phyloP scores from a whole-genome alignment of 2,888 invertebrate species.

The Melanchra persicariae region DNA sequence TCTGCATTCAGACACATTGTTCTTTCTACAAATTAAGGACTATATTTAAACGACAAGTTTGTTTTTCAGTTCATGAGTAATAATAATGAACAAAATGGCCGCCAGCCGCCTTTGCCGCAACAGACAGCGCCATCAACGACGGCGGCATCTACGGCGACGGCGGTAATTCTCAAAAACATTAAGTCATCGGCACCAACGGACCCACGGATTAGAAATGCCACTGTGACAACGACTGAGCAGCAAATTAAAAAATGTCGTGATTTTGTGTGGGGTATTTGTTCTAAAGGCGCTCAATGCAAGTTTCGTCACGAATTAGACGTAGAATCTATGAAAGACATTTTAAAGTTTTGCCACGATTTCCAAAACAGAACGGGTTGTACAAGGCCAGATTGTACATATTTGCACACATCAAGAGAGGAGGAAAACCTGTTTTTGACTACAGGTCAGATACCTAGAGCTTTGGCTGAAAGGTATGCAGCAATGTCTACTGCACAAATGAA shows the following conservation, averaged over 20 bases:
- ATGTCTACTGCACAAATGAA: constrained; percentile 65
- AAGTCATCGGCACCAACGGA: constrained; percentile 64
- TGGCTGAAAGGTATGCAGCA: constrained; percentile 78
- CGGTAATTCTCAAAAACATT: constrained; percentile 11
- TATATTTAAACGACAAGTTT: constrained; percentile 11
- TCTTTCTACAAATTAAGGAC: background rate
- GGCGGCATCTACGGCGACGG: constrained; percentile 22
- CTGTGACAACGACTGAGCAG: constrained; percentile 52
- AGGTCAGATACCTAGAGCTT: constrained; percentile 78
- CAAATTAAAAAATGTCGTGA: constrained; percentile 76
- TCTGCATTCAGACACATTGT: background rate
- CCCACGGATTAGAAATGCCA: constrained; percentile 65
- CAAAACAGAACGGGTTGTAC: constrained; percentile 82
- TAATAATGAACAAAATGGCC: constrained; percentile 76
- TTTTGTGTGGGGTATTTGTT: constrained; percentile 84
- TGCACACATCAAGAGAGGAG: constrained; percentile 82
- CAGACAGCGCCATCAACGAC: constrained; percentile 68
- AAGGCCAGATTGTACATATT: constrained; percentile 80
- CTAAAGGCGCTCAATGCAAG: constrained; percentile 78
- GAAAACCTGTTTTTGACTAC: constrained; percentile 76
- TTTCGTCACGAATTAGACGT: constrained; percentile 80
- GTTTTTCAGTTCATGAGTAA: constrained; percentile 56
- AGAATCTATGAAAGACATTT: constrained; percentile 79
- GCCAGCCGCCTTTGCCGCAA: constrained; percentile 74
- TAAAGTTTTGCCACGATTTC: constrained; percentile 84